Evolutionary conservation across 2,797 vertebrate species (phyloP), one percentile per base, ranked within the genome.

Genomic region (Alcedo quadribrachys): DNA sequence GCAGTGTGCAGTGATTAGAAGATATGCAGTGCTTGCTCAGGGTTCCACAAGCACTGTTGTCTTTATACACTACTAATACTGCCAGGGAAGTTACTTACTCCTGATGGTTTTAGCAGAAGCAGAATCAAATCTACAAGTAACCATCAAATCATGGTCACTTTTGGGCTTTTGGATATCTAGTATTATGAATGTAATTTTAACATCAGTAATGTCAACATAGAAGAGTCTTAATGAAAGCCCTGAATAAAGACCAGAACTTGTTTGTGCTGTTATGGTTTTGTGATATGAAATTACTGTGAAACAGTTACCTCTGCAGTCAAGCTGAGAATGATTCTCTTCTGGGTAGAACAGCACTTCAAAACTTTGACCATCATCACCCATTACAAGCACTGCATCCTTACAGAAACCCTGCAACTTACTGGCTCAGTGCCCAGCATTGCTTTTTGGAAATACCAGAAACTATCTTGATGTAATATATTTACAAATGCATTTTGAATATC

Each of bases 381-480:
- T 73, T 74, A 71, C 20, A 83, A 80, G 33, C n/a, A 32, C 20
- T 57, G 42, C 45, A 54, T n/a, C 12, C 65, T 74, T 68, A 66
- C 30, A 85, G 58, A 93, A 86, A 11, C 13, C 30, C 20, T 65
- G 24, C 65, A 81, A 30, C 28, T 63, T 17, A 4, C 62, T 85
- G 37, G 22, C 76, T 83, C 40, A 54, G 18, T 57, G 60, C 67
- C 60, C 24, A 57, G 57, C 35, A 68, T 37, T 60, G 33, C 45
- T 87, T 84, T 91, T 90, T 4, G 35, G 78, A 88, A 91, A 92
- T 48, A 92, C n/a, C 54, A 92, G 71, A 51, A 5, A 15, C 42
- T 68, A 88, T 89, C 83, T 88, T 71, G 71, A 21, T 54, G 48
- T 42, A 85, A 69, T 86, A 61, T 79, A 80, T 89, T 93, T 93